Evolutionary conservation across 1,140 invertebrate species (phyloP).

Genomic region (Macrosteles quadrilineatus): DNA sequence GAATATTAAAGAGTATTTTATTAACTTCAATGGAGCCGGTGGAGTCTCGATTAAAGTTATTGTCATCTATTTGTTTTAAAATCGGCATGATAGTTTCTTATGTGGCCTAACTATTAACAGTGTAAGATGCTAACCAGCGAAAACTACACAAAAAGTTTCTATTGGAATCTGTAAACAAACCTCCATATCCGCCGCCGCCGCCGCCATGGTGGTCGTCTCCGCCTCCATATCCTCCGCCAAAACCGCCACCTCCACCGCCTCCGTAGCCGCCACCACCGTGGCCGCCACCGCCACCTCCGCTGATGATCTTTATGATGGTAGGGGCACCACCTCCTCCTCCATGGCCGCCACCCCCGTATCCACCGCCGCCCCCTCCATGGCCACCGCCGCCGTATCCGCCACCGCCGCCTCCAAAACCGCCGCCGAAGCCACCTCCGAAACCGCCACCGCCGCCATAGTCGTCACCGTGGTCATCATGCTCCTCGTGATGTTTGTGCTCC

Average conservation of each 20-base stretch:
- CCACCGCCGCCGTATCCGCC: slow-evolving; percentile 27
- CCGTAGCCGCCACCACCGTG: slow-evolving; percentile 15
- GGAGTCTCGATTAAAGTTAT: no score
- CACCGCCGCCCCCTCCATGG: slow-evolving; percentile 25
- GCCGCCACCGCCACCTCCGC: slow-evolving; percentile 23
- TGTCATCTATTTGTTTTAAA: no score
- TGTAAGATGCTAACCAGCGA: no score
- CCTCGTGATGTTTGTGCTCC: slow-evolving; percentile 42
- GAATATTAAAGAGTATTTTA: no score
- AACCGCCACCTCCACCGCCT: not conserved
- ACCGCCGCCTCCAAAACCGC: slow-evolving; percentile 34
- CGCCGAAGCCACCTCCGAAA: slow-evolving; percentile 39
- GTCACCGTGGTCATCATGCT: slow-evolving; percentile 36
- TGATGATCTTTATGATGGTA: not conserved
- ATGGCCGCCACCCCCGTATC: slow-evolving; percentile 17
- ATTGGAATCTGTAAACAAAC: slow-evolving; percentile 34
- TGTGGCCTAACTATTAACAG: no score
- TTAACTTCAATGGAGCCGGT: no score
- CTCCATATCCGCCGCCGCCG: not conserved
- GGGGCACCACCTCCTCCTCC: slow-evolving; percentile 35
- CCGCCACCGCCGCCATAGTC: slow-evolving; percentile 41
- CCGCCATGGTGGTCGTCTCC: not conserved
- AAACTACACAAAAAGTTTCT: no score
- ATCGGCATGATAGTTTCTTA: no score
- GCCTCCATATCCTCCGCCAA: not conserved